These are phyloP conservation scores for Poecilus cupreus DNA, from an alignment of 2,888 invertebrate species.

Conservation along the genomic window DNA sequence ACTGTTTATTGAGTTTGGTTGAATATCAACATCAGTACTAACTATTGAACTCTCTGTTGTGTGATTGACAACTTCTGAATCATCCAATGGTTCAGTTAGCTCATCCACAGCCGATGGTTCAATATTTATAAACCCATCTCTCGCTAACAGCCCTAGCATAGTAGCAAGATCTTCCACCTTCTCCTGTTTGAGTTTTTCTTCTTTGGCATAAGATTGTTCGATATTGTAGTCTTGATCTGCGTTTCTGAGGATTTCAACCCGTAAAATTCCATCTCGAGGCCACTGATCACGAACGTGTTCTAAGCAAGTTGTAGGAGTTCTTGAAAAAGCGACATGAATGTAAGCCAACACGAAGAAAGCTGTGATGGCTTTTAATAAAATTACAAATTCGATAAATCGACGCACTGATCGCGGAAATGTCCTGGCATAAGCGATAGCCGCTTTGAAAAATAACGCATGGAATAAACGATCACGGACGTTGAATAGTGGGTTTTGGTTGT, in stretches of 20 bases:
- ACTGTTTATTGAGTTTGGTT: conserved; percentile 62
- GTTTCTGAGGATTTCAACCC: conserved; percentile 90
- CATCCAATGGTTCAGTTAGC: conserved; percentile 68
- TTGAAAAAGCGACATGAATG: conserved; percentile 95
- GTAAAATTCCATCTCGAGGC: conserved; percentile 95
- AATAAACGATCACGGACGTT: conserved; percentile 94
- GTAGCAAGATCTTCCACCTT: conserved; percentile 77
- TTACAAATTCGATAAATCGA: conserved; percentile 88
- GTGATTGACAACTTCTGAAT: conserved; percentile 60
- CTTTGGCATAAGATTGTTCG: conserved; percentile 89
- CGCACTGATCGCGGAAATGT: conserved; percentile 90
- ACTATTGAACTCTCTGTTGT: conserved; percentile 61
- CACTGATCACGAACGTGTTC: conserved; percentile 91
- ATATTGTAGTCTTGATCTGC: conserved; percentile 84
- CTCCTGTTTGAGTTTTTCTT: conserved; percentile 82
- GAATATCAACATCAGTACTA: conserved; percentile 55
- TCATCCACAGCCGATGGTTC: conserved; percentile 80
- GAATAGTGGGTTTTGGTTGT: conserved; percentile 85
- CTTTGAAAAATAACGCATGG: conserved; percentile 95
- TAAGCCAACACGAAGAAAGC: conserved; percentile 95
- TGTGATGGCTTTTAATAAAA: conserved; percentile 86
- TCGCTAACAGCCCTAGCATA: conserved; percentile 79
- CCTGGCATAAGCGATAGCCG: conserved; percentile 93
- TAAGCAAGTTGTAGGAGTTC: conserved; percentile 94
- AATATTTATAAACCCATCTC: conserved; percentile 82